These are phyloP conservation scores for Excalfactoria chinensis DNA, from an alignment of 2,113 vertebrate species.

Conservation along the genomic window DNA sequence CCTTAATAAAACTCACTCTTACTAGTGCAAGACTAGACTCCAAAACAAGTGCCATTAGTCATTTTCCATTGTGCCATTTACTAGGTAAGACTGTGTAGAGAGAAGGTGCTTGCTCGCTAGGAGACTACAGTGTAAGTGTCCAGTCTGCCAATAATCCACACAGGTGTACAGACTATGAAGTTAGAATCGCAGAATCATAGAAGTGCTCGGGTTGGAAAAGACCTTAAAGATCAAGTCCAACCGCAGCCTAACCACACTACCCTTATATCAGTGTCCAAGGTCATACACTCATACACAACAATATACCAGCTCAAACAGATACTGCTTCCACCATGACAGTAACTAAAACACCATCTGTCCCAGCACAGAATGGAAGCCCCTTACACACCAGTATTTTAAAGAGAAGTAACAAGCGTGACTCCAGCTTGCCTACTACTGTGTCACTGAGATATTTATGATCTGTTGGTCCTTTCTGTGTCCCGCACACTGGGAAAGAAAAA, in stretches of 20 bases:
- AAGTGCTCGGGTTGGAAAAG: too few species aligned
- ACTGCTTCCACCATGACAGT: background rate
- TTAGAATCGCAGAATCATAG: background rate
- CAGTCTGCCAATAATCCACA: background rate
- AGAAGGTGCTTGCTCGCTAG: background rate
- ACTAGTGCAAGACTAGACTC: background rate
- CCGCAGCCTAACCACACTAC: too few species aligned
- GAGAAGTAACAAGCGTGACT: background rate
- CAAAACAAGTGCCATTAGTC: background rate
- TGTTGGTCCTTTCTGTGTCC: background rate
- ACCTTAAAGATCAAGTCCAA: too few species aligned
- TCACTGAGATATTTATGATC: background rate
- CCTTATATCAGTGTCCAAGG: background rate
- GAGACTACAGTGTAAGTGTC: background rate
- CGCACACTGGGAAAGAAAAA: accelerated
- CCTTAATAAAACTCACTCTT: background rate
- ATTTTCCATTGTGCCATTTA: background rate
- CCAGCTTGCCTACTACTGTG: background rate
- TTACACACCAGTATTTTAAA: background rate
- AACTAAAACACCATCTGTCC: background rate
- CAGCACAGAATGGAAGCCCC: background rate
- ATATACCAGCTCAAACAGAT: background rate
- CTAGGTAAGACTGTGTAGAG: background rate
- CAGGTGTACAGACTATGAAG: background rate
- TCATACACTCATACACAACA: background rate